Conservation (phyloP, 1,140 invertebrate species). For the Temnothorax curvispinosus region DNA sequence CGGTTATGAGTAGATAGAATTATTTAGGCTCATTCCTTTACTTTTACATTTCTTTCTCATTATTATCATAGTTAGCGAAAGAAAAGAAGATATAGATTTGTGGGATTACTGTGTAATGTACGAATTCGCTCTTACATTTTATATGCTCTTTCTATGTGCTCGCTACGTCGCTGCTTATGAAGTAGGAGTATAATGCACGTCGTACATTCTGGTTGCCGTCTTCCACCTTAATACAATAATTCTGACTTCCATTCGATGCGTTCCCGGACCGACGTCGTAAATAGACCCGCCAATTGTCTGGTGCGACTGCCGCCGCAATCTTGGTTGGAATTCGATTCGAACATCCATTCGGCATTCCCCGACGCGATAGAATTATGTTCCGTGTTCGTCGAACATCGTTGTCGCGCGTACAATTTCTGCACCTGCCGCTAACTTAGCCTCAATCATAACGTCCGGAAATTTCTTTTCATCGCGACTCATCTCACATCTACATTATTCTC, state of each 20-base stretch:
- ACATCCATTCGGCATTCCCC: conserved; percentile 19
- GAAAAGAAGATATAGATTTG: not conserved
- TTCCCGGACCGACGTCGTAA: conserved; percentile 61
- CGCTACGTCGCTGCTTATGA: not conserved
- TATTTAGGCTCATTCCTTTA: not conserved
- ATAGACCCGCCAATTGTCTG: conserved; percentile 65
- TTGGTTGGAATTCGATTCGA: conserved; percentile 60
- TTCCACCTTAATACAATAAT: conserved; percentile 64
- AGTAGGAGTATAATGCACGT: conserved; percentile 21
- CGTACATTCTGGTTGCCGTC: conserved; percentile 40
- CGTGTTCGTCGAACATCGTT: conserved; percentile 42
- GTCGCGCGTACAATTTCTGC: conserved; percentile 54
- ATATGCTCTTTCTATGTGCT: not conserved
- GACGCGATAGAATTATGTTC: conserved; percentile 51
- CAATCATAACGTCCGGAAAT: conserved; percentile 37
- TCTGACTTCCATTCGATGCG: conserved; percentile 33
- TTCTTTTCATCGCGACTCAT: conserved; percentile 30
- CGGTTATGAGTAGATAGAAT: not conserved
- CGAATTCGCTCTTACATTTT: not conserved
- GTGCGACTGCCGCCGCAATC: conserved; percentile 33
- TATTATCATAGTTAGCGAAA: not conserved
- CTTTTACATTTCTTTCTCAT: not conserved
- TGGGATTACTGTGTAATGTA: not conserved
- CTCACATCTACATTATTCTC: not conserved
- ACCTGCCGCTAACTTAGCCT: conserved; percentile 32